phyloP scores from a whole-genome alignment of 2,888 invertebrate genomes.

The Synergus itoensis region DNA sequence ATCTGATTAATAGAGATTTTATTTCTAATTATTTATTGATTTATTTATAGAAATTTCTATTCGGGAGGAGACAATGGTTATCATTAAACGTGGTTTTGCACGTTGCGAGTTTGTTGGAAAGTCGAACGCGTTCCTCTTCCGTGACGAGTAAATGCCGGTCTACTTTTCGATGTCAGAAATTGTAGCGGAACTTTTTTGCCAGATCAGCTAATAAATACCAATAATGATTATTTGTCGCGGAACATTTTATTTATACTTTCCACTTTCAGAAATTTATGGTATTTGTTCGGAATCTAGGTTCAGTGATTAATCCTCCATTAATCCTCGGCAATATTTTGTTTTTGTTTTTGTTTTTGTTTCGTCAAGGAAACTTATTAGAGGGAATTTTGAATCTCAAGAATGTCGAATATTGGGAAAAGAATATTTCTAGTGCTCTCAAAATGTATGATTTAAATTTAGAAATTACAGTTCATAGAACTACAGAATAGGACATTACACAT shows the following conservation, averaged over 20 bases:
- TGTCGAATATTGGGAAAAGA: too few relatives aligned
- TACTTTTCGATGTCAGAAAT: slow-evolving; percentile 32
- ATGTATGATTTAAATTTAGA: too few relatives aligned
- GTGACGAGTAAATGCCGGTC: slow-evolving; percentile 38
- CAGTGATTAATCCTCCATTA: too few relatives aligned
- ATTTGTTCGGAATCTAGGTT: too few relatives aligned
- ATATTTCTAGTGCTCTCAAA: too few relatives aligned
- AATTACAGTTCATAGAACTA: too few relatives aligned
- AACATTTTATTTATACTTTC: background rate
- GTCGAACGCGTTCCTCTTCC: slow-evolving; percentile 39
- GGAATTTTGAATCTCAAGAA: too few relatives aligned
- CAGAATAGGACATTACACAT: too few relatives aligned
- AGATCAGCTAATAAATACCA: background rate
- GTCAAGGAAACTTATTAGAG: too few relatives aligned
- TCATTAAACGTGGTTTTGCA: slow-evolving; percentile 7
- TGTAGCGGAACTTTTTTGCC: background rate
- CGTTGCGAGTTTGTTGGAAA: background rate
- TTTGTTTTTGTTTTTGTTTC: background rate
- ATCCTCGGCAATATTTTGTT: background rate
- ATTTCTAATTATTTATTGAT: background rate
- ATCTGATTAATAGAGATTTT: background rate
- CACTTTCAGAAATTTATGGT: too few relatives aligned
- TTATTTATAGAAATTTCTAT: background rate
- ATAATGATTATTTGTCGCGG: background rate
- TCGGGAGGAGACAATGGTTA: slow-evolving; percentile 16